Conservation (phyloP, 2,888 invertebrate species). For the Diploptera punctata region DNA sequence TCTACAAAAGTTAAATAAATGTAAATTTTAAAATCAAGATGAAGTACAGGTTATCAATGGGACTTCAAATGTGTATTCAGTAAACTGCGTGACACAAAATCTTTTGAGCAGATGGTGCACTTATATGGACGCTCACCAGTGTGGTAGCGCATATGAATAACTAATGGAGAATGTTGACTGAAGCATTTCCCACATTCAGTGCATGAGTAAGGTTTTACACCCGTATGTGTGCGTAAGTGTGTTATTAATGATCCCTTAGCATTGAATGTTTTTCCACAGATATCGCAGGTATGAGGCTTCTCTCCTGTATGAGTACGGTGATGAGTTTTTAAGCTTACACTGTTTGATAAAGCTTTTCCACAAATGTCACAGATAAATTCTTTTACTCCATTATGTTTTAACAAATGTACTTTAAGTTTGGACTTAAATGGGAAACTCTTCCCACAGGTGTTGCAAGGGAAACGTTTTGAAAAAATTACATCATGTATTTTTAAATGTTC, state of each 20-base stretch:
- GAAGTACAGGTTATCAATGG: no score
- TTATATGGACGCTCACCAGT: constrained; percentile 34
- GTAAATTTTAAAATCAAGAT: no score
- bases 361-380: constrained; percentile 41
- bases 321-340: constrained; percentile 44
- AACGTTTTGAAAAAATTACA: constrained; percentile 40
- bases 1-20: no score
- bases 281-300: constrained; percentile 65
- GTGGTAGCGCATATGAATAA: not conserved
- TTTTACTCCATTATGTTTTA: constrained; percentile 49
- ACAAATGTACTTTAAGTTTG: constrained; percentile 12
- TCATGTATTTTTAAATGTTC: constrained; percentile 34
- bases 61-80: constrained; percentile 5
- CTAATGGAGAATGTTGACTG: constrained; percentile 36
- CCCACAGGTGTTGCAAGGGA: constrained; percentile 21
- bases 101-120: constrained; percentile 49
- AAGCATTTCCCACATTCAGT: constrained; percentile 63
- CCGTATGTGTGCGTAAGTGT: constrained; percentile 63
- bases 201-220: constrained; percentile 62
- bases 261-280: constrained; percentile 64
- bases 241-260: constrained; percentile 62
- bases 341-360: constrained; percentile 41
- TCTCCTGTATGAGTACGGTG: constrained; percentile 58
- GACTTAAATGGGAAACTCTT: not conserved
- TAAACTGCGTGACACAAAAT: constrained; percentile 32